Evolutionary conservation across 1,140 invertebrate species (phyloP), one percentile per base, ranked within the genome.

Genomic region (Pristionchus pacificus): DNA sequence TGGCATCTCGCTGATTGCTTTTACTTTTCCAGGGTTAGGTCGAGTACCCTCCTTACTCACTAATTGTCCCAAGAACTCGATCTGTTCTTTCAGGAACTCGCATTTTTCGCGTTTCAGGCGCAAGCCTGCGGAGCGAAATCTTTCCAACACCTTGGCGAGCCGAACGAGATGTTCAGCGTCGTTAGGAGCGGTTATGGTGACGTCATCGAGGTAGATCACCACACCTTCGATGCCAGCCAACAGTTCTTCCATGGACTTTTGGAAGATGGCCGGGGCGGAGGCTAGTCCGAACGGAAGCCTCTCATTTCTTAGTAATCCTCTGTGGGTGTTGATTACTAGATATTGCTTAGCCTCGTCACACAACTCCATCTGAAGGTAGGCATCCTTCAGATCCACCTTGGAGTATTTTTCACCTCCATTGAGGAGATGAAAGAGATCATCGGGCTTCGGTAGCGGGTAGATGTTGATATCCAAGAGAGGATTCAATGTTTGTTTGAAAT

Each of bases 201-300:
- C 55, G 66, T 77, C 76, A 31, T 77, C 79, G 0, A 80, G 38
- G 33, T 79, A 79, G n/a, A 19, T 60, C 25, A 77, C 65, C 19
- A 77, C 77, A 24, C 72, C 77, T 30, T 75, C 73, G 3, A 85
- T 62, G 30, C 74, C 77, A 57, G 64, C 28, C 13, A 88, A 64
- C 2, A 85, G 73, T 70, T 81, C 71, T 57, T 86, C 84, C 27
- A 88, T 86, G 24, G 84, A 78, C 69, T 82, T 55, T 75, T 88
- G 85, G 72, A 88, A 89, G 69, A 86, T 84, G n/a, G 80, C 75
- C 25, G 87, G 85, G 0, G 86, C 85, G 24, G 81, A 83, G 69
- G 84, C 83, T 3, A 88, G 81, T 13, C 86, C 87, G 81, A 87
- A 88, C 2, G 79, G 82, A 10, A 87, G 63, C 58, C 83, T 38